Base-by-base conservation (phyloP, 2,113 vertebrate species). In the Pogonocichla stellata region DNA sequence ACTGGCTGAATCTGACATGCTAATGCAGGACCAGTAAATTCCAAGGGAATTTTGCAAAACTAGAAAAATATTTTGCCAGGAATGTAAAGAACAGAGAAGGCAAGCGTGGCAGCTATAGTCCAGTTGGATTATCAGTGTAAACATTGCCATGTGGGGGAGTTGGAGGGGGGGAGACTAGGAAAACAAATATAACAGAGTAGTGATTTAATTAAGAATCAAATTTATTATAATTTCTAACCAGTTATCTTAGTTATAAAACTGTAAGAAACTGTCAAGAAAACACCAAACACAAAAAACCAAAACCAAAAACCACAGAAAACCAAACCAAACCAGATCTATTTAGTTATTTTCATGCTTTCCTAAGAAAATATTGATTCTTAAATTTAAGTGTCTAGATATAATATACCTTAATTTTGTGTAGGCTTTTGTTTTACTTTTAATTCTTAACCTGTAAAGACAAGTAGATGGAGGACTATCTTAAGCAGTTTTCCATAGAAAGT, bases 151-250 rank as follows among this genome's bases (percentile, higher is more conserved):
- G 20, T 2, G 1, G 12, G 45, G 47, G 23, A 48, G 12, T 14
- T 6, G 22, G 4, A 4, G 18, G 4, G 19, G 29, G 29, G 5
- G 1, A n/a, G n/a, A 3, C 6, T 11, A 70, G 9, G 6, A 61
- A 71, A 77, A 53, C 6, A 48, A 22, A 50, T 31, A 48, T 40
- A 73, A 50, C 3, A 82, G 14, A 80, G 6, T 25, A 80, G 12
- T 25, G 4, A 74, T 91, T 53, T 62, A 82, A 40, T 53, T 83
- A 75, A 15, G 10, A 38, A 82, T 53, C 10, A 86, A 60, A 81
- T 40, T 38, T 53, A 48, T 17, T 40, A 0, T 38, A 71, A 43
- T 1, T 53, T 61, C 14, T 70, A 61, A 53, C 6, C 10, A 36
- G 3, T 5, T 84, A 6, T 14, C n/a, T 77, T 77, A 72, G 31